A percentile compares a stretch with the other conserved stretches of the same genome.
These are phyloP conservation scores for Perdita meconis DNA, from an alignment of 2,888 invertebrate species.

Conservation along the genomic window DNA sequence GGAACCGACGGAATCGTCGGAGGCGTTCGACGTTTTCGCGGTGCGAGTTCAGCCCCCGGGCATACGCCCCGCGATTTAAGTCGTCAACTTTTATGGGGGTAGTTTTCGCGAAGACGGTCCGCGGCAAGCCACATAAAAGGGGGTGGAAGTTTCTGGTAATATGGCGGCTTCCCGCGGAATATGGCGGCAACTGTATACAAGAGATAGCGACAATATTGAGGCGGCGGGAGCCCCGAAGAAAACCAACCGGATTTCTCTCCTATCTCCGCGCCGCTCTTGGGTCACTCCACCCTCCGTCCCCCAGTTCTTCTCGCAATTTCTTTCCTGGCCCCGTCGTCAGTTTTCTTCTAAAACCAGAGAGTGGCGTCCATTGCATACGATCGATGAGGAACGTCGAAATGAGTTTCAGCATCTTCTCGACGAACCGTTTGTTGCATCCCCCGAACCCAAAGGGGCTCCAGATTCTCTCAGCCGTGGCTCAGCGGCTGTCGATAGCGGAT, in stretches of 20 bases:
- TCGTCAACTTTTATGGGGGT: slow-evolving; percentile 83
- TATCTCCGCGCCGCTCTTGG: slow-evolving; percentile 5
- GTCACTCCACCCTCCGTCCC: too few species aligned
- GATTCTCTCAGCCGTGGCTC: slow-evolving; percentile 35
- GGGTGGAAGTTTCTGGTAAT: slow-evolving; percentile 78
- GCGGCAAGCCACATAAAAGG: slow-evolving; percentile 75
- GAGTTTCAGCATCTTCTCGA: too few species aligned
- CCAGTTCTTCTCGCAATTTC: slow-evolving; percentile 15
- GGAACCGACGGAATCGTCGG: too few species aligned
- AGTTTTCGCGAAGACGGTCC: slow-evolving; percentile 80
- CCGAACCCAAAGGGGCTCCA: slow-evolving; percentile 10
- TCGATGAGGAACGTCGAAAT: background rate
- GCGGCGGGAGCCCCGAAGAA: slow-evolving; percentile 60
- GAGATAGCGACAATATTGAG: slow-evolving; percentile 82
- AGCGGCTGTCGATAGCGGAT: slow-evolving; percentile 57
- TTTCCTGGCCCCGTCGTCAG: background rate
- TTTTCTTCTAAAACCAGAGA: too few species aligned
- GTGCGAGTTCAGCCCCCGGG: slow-evolving; percentile 29
- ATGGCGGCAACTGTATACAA: slow-evolving; percentile 82
- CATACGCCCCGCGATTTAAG: slow-evolving; percentile 82
- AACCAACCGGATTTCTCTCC: slow-evolving; percentile 52
- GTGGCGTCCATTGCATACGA: too few species aligned
- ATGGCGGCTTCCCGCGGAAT: slow-evolving; percentile 81
- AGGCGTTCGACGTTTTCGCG: slow-evolving; percentile 55
- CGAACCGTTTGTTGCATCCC: slow-evolving; percentile 10